Conservation (phyloP, 2,888 invertebrate species). For the Globia sparganii region DNA sequence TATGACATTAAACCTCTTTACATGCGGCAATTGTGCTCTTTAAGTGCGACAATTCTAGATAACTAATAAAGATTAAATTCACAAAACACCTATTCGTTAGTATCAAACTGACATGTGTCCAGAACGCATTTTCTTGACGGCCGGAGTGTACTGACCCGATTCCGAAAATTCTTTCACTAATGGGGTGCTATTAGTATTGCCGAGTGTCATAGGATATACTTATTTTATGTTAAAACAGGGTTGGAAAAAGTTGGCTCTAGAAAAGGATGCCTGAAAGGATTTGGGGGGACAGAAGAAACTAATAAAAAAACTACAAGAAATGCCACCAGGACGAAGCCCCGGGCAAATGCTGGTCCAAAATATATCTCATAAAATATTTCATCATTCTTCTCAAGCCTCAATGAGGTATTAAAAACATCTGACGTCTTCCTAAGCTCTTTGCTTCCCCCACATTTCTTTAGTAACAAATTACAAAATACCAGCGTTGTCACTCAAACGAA, state of each 20-base stretch:
- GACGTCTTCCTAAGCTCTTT: slow-evolving; percentile 21
- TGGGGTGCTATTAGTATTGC: neutral
- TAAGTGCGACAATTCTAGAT: neutral
- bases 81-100: neutral
- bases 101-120: neutral
- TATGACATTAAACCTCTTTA: too few species aligned
- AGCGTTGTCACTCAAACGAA: slow-evolving; percentile 71
- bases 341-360: neutral
- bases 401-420: slow-evolving; percentile 22
- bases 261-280: neutral
- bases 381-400: neutral
- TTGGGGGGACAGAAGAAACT: neutral
- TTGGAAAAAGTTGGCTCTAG: neutral
- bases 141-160: neutral
- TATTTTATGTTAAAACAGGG: neutral
- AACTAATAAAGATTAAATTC: neutral
- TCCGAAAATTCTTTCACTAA: neutral
- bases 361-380: neutral
- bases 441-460: slow-evolving; percentile 48
- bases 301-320: neutral
- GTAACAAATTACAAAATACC: slow-evolving; percentile 69
- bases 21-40: too few species aligned
- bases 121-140: neutral
- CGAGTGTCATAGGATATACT: neutral
- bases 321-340: neutral